Base-by-base conservation (phyloP, 2,888 invertebrate species). In the Clostera curtula region DNA sequence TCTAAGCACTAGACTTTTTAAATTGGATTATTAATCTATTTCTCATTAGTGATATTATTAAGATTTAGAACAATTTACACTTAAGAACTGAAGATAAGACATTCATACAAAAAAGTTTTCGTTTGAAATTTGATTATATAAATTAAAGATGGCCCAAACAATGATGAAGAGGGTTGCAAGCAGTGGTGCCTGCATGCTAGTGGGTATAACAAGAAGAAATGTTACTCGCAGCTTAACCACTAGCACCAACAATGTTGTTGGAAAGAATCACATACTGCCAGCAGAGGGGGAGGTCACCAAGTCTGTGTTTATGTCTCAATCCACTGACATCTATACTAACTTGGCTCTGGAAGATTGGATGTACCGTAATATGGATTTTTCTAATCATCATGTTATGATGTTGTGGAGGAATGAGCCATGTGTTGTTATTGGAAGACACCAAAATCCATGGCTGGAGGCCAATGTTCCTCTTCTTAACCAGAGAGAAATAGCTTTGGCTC, bases 301-400 rank as follows among this genome's bases (percentile, higher is more conserved):
- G 76, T 93, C 93, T 1, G 95, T 97, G 20, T 94, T 94, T 56
- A 93, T 97, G 65, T 98, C 98, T 0, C 93, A 93, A 69, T 96
- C 95, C 1, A 89, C 89, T 36, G 93, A 97, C 65, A 92, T 99
- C 43, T 96, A 89, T 63, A 92, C 93, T 5, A 99, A 99, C 77
- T 80, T 98, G 56, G 98, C 98, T 3, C 74, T 98, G 31, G 98
- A 99, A 74, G 96, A 98, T 69, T 98, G 97, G 97, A 85, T 98
- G 54, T 97, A 96, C 73, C 89, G 88, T 29, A 93, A 97, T 61
- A 90, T 90, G 67, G 90, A 96, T 66, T 93, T 97, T 49, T 86
- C 87, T 3, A 88, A 91, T 34, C 92, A 93, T 60, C 93, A 95
- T 67, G 86, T 97, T 2, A 83, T 98, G 63, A 87, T 98, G 72